Percentiles rank a stretch among this genome's conserved stretches.
Evolutionary conservation across 2,888 invertebrate species (phyloP).

Genomic region (Luperina testacea): DNA sequence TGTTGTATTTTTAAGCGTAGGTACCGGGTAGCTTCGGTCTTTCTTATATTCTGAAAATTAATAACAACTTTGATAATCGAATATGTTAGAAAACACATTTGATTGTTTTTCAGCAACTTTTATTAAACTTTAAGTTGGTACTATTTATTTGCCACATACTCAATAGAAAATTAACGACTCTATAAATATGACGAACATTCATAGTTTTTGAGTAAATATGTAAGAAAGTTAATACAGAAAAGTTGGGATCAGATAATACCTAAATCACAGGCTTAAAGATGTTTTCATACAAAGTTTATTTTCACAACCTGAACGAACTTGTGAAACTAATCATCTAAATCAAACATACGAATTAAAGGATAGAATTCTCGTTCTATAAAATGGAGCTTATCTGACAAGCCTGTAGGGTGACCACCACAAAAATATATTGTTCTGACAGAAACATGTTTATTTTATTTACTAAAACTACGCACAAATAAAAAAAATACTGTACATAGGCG

Average conservation of each 20-base stretch:
- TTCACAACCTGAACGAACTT: conserved; percentile 40
- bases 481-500: neutral
- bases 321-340: conserved; percentile 49
- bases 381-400: conserved; percentile 31
- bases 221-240: conserved; percentile 40
- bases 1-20: conserved; percentile 12
- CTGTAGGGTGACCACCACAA: conserved; percentile 40
- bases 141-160: conserved; percentile 7
- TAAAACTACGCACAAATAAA: neutral
- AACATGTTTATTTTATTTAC: neutral
- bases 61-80: neutral
- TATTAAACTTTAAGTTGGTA: neutral
- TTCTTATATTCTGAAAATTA: neutral
- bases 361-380: conserved; percentile 38
- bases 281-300: conserved; percentile 39
- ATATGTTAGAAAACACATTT: neutral
- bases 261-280: conserved; percentile 48
- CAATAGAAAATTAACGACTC: neutral
- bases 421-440: neutral
- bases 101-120: neutral
- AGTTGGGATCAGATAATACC: conserved; percentile 44
- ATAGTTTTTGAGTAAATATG: conserved; percentile 39
- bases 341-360: conserved; percentile 47
- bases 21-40: neutral
- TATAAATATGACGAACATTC: conserved; percentile 25